These are phyloP conservation scores for Sitobion miscanthi DNA, from an alignment of 1,140 invertebrate species.

Conservation along the genomic window DNA sequence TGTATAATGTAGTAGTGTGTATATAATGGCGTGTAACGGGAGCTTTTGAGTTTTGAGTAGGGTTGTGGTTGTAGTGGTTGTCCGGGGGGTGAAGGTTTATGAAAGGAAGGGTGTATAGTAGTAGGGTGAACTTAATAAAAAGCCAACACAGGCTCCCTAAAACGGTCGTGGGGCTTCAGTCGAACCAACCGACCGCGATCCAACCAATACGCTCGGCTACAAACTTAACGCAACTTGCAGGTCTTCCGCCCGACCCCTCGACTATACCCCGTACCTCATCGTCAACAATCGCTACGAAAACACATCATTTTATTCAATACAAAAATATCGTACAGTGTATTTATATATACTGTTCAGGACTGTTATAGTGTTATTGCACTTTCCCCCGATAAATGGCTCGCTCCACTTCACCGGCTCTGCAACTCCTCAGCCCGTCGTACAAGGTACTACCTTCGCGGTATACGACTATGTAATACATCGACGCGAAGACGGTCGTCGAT, in stretches of 20 bases:
- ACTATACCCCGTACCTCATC: constrained; percentile 32
- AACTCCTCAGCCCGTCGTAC: not conserved
- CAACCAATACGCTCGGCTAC: constrained; percentile 52
- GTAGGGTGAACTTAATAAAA: constrained; percentile 54
- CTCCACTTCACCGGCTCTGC: not conserved
- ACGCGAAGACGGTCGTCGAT: not conserved
- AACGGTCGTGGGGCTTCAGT: constrained; percentile 42
- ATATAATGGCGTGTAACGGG: constrained; percentile 12
- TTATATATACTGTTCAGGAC: not conserved
- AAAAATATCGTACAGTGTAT: not conserved
- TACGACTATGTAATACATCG: not conserved
- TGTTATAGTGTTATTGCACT: constrained; percentile 21
- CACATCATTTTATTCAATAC: constrained; percentile 50
- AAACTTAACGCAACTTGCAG: constrained; percentile 55
- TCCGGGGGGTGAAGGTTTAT: not conserved
- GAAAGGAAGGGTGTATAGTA: constrained; percentile 24
- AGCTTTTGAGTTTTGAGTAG: constrained; percentile 13
- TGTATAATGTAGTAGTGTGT: not conserved
- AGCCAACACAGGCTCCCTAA: constrained; percentile 43
- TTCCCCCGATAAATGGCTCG: not conserved
- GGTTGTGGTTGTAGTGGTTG: not conserved
- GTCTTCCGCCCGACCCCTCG: constrained; percentile 33
- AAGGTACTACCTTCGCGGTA: too few relatives aligned
- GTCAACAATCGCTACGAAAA: constrained; percentile 48
- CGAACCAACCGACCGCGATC: constrained; percentile 48